A percentile compares a stretch with the other conserved stretches of the same genome.
Evolutionary conservation across 2,797 vertebrate genomes (phyloP).

Genomic region (Halcyon badia): DNA sequence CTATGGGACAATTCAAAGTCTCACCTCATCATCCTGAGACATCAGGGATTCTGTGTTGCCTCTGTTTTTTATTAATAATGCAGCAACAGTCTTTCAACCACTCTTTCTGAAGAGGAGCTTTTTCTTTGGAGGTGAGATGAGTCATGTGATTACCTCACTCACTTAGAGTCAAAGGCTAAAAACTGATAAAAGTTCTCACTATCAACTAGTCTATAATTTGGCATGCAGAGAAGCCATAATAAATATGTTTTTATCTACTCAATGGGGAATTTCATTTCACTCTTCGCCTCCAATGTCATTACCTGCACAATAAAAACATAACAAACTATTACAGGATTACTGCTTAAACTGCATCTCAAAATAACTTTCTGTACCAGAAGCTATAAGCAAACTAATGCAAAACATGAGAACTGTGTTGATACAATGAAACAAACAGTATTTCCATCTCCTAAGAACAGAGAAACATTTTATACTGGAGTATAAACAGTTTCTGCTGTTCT

Average conservation of each 20-base stretch:
- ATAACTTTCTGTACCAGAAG: neutral
- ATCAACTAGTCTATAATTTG: constrained; percentile 62
- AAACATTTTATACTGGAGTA: neutral
- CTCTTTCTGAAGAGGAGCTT: constrained; percentile 41
- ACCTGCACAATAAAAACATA: constrained; percentile 14
- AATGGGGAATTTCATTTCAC: constrained; percentile 33
- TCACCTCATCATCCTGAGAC: constrained; percentile 70
- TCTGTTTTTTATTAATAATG: constrained; percentile 62
- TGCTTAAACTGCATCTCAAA: neutral
- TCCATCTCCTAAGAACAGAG: constrained; percentile 1
- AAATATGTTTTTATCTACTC: constrained; percentile 51
- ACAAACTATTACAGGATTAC: neutral
- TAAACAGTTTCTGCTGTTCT: neutral
- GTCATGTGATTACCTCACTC: constrained; percentile 50
- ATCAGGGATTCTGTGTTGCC: constrained; percentile 57
- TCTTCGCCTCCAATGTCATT: constrained; percentile 11
- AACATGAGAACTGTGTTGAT: neutral
- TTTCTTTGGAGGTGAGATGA: constrained; percentile 16
- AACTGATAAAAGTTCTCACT: constrained; percentile 32
- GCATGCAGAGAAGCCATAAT: constrained; percentile 50
- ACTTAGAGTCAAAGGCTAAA: constrained; percentile 59
- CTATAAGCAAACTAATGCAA: neutral
- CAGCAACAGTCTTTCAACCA: constrained; percentile 40
- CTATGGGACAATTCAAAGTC: constrained; percentile 52
- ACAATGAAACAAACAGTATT: neutral